Base-by-base conservation (phyloP, 2,888 invertebrate species). In the Unio pictorum region DNA sequence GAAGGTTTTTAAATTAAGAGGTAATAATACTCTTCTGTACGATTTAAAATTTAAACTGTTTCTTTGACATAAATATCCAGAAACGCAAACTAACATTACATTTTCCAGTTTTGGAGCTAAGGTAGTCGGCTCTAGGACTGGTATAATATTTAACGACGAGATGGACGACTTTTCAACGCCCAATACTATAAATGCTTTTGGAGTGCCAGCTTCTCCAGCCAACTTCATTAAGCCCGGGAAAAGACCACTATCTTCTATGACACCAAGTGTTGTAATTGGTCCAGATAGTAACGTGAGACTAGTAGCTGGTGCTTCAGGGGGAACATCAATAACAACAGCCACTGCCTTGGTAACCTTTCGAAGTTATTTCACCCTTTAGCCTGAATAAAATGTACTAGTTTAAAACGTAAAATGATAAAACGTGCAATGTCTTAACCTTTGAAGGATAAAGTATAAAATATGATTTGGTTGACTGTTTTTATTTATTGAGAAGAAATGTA, bases 91-190 rank as follows among this genome's bases (percentile, higher is more conserved):
- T 6, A 70, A 55, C 57, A 28, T 70, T 20, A 2, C 30, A n/a
- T 15, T 58, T 89, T 91, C 20, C 89, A 97, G 96, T 84, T 95
- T 97, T 91, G 98, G 98, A 0, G 93, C 94, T 26, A 94, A 94
- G 74, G 82, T 88, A 17, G 78, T 81, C n/a, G 89, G 89, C 7
- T 68, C 28, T 1, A 66, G 84, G 15, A 89, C 89, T 1, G 98
- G 98, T 0, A 95, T 99, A 30, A 91, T 98, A n/a, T 94, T 96
- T 90, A 97, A 96, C 90, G 94, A 95, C 83, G 94, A 95, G 86
- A 96, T 97, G 96, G 95, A 96, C 82, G 96, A 97, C 88, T 99
- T 98, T 90, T 94, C 95, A 0, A 92, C 94, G 7, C 95, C 95
- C 0, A 79, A 85, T 7, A 84, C 85, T 58, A 73, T 68, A 30